Evolutionary conservation across 2,113 vertebrate species (phyloP), one percentile per base, ranked within the genome.

Genomic region (Etheostoma spectabile): DNA sequence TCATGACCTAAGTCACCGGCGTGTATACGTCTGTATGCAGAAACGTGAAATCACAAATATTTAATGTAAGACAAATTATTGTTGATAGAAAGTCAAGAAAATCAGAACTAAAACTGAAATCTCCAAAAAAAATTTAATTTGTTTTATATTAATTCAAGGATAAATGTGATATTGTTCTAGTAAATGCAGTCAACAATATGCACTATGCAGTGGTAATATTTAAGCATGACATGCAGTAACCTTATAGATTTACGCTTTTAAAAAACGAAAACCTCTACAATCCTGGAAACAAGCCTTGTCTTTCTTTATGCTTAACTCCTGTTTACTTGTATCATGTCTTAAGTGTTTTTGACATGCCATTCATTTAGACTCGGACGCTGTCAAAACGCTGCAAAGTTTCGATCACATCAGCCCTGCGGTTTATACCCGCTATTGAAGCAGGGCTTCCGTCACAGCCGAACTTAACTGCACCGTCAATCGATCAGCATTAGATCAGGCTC

Each of bases 261-360:
- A 27, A 63, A 21, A 60, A 49, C 8, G 10, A 22, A 63, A 19
- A 68, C 0, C 0, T 3, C 1, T 35, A 10, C 1, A 11, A 30
- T 52, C 11, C 16, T 53, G n/a, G 30, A 61, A 49, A 0, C 15
- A n/a, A 55, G 16, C 6, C 51, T 56, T 1, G 2, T 38, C 13
- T 21, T 33, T 68, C 33, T 64, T 69, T 52, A 38, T 0, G 59
- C n/a, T 48, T 16, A 51, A 60, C 38, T 16, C 6, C 21, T 33
- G 49, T 80, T 84, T 70, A 59, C 61, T 55, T 0, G 2, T 5
- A 12, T 82, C 67, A 22, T 6, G 21, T 51, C 15, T 42, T 84
- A 30, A 83, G 65, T 78, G 80, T 74, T 80, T 84, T n/a, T 86
- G 78, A 85, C 72, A 21, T 13, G 14, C 8, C 30, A 24, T 86